Conservation (phyloP, 1,140 invertebrate genomes). For the Heliconius hewitsoni region DNA sequence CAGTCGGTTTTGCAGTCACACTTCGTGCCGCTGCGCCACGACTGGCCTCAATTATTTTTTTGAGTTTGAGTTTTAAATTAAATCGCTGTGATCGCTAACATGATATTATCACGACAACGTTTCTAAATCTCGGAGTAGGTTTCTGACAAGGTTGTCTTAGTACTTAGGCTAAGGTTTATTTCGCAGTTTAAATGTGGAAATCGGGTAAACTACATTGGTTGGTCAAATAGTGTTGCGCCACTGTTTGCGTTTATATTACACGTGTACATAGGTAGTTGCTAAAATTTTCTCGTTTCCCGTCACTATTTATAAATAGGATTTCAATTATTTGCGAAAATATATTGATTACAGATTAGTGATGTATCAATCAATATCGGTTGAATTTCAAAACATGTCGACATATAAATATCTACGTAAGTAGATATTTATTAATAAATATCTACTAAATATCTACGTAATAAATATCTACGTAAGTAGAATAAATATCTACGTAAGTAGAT, state of each 20-base stretch:
- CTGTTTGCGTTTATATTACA: slow-evolving; percentile 35
- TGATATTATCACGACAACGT: neutral
- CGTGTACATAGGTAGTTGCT: slow-evolving; percentile 25
- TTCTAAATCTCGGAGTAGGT: slow-evolving; percentile 10
- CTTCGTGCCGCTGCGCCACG: no score
- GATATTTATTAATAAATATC: no score
- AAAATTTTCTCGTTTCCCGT: slow-evolving; percentile 22
- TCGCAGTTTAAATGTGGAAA: slow-evolving; percentile 40
- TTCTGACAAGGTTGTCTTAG: slow-evolving; percentile 22
- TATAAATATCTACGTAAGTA: no score
- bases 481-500: no score
- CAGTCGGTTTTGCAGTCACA: no score
- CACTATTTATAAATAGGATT: slow-evolving; percentile 14
- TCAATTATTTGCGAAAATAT: neutral
- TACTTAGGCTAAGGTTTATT: slow-evolving; percentile 30
- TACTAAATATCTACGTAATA: no score
- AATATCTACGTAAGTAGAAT: no score
- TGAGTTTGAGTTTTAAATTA: neutral
- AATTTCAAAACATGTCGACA: no score
- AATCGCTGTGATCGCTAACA: neutral
- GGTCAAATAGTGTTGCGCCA: slow-evolving; percentile 42
- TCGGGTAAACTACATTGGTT: slow-evolving; percentile 32
- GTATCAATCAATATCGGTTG: no score
- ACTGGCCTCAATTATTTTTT: neutral
- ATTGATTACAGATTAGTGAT: neutral